Evolutionary conservation across 2,888 invertebrate genomes (phyloP), one percentile per base, ranked within the genome.

Genomic region (Teleogryllus oceanicus): DNA sequence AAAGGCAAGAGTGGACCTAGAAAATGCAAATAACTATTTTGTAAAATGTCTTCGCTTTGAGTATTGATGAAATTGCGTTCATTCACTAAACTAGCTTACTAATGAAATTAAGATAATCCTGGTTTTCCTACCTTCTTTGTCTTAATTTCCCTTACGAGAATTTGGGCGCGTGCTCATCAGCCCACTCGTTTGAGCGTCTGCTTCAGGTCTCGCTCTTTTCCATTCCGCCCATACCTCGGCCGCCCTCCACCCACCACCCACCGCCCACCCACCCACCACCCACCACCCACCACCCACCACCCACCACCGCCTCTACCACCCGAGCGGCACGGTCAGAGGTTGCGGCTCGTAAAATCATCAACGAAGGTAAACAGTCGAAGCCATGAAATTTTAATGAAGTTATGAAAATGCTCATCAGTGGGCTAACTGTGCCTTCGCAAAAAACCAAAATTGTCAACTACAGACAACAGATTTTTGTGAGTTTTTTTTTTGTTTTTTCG

Each of bases 371-470:
- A 62, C 62, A 62, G 62, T 62, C 62, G 62, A 62, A 62, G 62
- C 62, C 62, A 62, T 62, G 62, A 62, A 62, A 62, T 62, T 62
- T 62, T 62, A 62, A 62, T 62, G 62, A 62, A 62, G 62, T 62
- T 62, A 62, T 62, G 62, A 62, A 62, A 62, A 62, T 62, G 62
- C 62, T 62, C 62, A 62, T 62, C 62, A 62, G 62, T n/a, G n/a
- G n/a, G n/a, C 62, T 62, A 62, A 62, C 62, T n/a, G 62, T 8
- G 62, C 13, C 16, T 62, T 8, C 13, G n/a, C 62, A 62, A 62
- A 62, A 62, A 62, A n/a, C 1, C 16, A 8, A 12, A 62, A 62
- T 62, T 62, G 62, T 62, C 62, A 62, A 62, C 62, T 11, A n/a
- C 62, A 13, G n/a, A 13, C 13, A n/a, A 62, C 62, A 62, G 37